Base-by-base conservation (phyloP, 1,140 invertebrate species). In the Drosophila orena region DNA sequence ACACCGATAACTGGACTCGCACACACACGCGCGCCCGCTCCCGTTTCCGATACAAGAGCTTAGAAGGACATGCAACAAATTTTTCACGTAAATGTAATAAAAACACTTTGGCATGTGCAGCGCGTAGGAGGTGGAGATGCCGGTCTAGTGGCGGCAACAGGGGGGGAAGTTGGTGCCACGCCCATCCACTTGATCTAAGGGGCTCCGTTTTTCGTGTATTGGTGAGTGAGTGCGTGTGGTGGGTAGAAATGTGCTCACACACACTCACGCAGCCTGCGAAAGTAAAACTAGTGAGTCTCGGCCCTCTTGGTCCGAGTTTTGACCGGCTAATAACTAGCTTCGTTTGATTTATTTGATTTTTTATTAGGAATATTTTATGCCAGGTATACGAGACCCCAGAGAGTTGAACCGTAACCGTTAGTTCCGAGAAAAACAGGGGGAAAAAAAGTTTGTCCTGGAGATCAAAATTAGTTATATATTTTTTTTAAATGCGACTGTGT, bases 81-180 rank as follows among this genome's bases (percentile, higher is more conserved):
- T 90, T 79, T 90, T 81, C 86, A 90, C 81, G 88, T 90, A 90
- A 90, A 90, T 90, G 86, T 86, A 86, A 90, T 90, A 90, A 90
- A 90, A 90, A 90, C 86, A 85, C 86, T 86, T 86, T 68, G 77
- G 55, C 77, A 80, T 81, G 65, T 80, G 76, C 74, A 79, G 24
- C 38, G 30, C 24, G 42, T 53, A 44, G 30, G 27, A 8, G 24
- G 62, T 35, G 24, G 43, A 49, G 44, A 20, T 6, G 5, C 46
- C 7, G 46, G 7, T 8, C 44, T 47, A 4, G 2, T 46, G n/a
- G n/a, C n/a, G 22, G 14, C 20, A 24, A 15, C 46, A 15, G 27
- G 27, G 44, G 35, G 24, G 2, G 49, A 20, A 6, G 7, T 0
- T 11, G 15, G 34, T 14, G 35, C 47, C 61, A 75, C 75, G 62